Evolutionary conservation across 1,140 invertebrate species (phyloP), one percentile per base, ranked within the genome.

Genomic region (Hestina assimilis): DNA sequence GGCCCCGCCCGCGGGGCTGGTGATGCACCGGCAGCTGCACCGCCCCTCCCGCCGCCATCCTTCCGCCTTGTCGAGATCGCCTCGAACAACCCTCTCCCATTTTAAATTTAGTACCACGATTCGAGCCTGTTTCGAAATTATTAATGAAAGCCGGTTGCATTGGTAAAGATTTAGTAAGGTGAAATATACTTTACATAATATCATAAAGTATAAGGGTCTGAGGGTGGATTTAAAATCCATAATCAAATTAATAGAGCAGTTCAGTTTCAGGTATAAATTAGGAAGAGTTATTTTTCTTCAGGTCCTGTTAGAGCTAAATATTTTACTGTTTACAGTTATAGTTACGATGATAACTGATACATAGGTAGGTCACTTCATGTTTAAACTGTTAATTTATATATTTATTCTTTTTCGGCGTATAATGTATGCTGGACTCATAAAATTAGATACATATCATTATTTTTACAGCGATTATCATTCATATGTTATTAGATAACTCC

Each of bases 21-120:
- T 64, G 73, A 79, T 79, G 79, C 82, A 81, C 75, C 75, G 70
- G 69, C 74, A 81, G 75, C 78, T 79, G 81, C 81, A 79, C 76
- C 75, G 74, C 76, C 76, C 74, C 46, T 65, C 70, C 72, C 75
- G 15, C 67, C 71, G 65, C 63, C 66, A 46, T 59, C 73, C 69
- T 75, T 77, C 71, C 76, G 74, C 75, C 71, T 69, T 66, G 55
- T 58, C 59, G 59, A 69, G 56, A 64, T 54, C 55, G 54, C 51
- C 54, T 56, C 51, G 52, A 67, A 62, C 65, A 66, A 69, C 71
- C 71, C 68, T 67, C 48, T 60, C 61, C 61, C 61, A 63, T 66
- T 65, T 63, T 61, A 67, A 67, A 65, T 55, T 55, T 55, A 58
- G 38, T 51, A 28, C 38, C 38, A 35, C 29, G 45, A 9, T 15